Evolutionary conservation across 2,888 invertebrate genomes (phyloP).

Genomic region (Hololepta plana): DNA sequence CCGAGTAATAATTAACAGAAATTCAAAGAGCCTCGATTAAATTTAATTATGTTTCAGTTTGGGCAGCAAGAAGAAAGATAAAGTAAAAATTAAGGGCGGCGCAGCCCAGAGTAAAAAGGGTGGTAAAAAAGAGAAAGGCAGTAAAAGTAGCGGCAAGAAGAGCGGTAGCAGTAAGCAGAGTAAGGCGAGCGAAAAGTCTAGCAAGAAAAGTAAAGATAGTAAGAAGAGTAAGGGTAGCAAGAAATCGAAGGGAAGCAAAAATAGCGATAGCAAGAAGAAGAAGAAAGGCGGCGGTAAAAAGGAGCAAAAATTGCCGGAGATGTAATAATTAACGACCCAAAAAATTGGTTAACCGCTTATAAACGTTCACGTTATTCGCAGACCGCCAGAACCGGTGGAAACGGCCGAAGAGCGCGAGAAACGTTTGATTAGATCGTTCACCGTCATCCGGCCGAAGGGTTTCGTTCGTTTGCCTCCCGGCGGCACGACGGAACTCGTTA

Average conservation of each 20-base stretch:
- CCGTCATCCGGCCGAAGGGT: constrained; percentile 20
- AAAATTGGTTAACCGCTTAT: constrained; percentile 2
- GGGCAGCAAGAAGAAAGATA: constrained; percentile 1
- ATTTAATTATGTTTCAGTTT: constrained; percentile 1
- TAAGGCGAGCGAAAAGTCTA: constrained; percentile 8
- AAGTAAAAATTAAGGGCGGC: neutral
- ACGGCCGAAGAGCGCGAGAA: constrained; percentile 9
- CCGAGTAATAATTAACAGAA: neutral
- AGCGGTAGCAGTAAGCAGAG: constrained; percentile 6
- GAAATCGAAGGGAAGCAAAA: constrained; percentile 10
- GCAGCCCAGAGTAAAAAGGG: constrained; percentile 3
- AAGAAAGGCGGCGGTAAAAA: constrained; percentile 6
- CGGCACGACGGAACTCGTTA: constrained; percentile 19
- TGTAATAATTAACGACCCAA: neutral
- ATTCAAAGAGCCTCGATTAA: constrained; percentile 1
- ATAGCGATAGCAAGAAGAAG: constrained; percentile 9
- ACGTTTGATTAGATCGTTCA: constrained; percentile 11
- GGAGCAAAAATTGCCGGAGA: constrained; percentile 4
- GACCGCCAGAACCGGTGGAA: constrained; percentile 9
- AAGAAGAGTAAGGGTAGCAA: constrained; percentile 6
- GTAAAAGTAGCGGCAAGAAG: constrained; percentile 8
- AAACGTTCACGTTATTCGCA: neutral
- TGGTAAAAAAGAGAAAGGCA: constrained; percentile 9
- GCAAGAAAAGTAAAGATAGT: constrained; percentile 6
- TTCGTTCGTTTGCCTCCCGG: constrained; percentile 18